phyloP scores from a whole-genome alignment of 2,113 vertebrate genomes.

The Pituophis catenifer region DNA sequence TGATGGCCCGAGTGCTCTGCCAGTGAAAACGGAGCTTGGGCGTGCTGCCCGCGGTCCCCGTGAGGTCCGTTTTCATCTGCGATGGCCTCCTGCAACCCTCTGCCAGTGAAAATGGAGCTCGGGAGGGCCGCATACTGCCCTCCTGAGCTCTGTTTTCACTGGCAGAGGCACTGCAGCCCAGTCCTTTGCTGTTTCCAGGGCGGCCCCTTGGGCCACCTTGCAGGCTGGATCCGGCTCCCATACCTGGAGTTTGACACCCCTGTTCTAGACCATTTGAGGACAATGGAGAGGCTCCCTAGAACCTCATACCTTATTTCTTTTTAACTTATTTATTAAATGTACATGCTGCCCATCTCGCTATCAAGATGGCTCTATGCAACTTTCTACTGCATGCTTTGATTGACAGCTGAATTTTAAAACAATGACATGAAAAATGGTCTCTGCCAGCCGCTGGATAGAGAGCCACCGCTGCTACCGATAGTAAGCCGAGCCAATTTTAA shows the following conservation, averaged over 20 bases:
- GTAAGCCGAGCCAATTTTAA: not conserved
- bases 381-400: not conserved
- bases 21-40: too few species aligned
- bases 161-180: too few species aligned
- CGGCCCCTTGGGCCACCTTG: too few species aligned
- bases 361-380: not conserved
- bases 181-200: too few species aligned
- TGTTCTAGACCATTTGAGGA: not conserved
- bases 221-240: rapidly evolving
- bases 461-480: not conserved
- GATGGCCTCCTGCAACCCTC: too few species aligned
- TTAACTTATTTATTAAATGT: not conserved
- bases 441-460: not conserved
- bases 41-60: rapidly evolving
- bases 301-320: not conserved
- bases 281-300: not conserved
- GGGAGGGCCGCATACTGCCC: too few species aligned
- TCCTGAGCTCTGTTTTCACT: too few species aligned
- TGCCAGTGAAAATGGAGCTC: too few species aligned
- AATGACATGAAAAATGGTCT: not conserved
- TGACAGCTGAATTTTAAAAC: not conserved
- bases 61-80: too few species aligned
- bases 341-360: not conserved
- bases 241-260: too few species aligned
- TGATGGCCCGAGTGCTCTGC: too few species aligned